Percentiles rank a stretch among this genome's conserved stretches.
These are phyloP conservation scores for Cnemophilus loriae DNA, from an alignment of 2,113 vertebrate species.

Conservation along the genomic window DNA sequence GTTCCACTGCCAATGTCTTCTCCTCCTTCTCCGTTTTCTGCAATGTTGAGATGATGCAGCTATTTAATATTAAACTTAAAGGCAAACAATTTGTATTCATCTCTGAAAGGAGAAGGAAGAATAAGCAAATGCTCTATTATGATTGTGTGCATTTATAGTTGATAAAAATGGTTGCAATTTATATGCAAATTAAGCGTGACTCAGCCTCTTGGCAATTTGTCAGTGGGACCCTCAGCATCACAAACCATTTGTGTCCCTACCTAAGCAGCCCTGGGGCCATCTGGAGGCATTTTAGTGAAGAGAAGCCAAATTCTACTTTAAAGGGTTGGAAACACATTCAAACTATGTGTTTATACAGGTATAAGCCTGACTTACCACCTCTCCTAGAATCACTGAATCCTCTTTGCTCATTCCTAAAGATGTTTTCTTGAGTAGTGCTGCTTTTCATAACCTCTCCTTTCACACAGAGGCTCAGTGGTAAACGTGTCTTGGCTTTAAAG, in stretches of 20 bases:
- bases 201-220: constrained; percentile 50
- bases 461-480: not conserved
- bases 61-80: constrained; percentile 48
- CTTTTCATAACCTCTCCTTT: not conserved
- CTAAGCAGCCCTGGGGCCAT: not conserved
- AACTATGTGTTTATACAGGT: not conserved
- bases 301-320: not conserved
- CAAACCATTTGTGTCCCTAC: not conserved
- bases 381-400: fast-evolving
- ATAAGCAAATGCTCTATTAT: constrained; percentile 55
- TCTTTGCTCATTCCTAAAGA: not conserved
- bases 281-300: not conserved
- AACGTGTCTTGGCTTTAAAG: not conserved
- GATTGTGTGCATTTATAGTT: constrained; percentile 62
- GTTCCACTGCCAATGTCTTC: not conserved
- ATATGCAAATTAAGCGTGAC: constrained; percentile 64
- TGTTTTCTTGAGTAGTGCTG: not conserved
- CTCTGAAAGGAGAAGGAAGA: constrained; percentile 49
- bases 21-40: not conserved
- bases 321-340: not conserved
- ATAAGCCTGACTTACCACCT: not conserved
- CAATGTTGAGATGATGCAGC: not conserved
- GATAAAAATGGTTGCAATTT: constrained; percentile 70
- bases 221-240: constrained; percentile 7
- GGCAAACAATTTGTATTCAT: constrained; percentile 60